Percentiles rank a stretch among this genome's conserved stretches.
phyloP scores from a whole-genome alignment of 2,888 invertebrate genomes.

The Eucera pruinosa region DNA sequence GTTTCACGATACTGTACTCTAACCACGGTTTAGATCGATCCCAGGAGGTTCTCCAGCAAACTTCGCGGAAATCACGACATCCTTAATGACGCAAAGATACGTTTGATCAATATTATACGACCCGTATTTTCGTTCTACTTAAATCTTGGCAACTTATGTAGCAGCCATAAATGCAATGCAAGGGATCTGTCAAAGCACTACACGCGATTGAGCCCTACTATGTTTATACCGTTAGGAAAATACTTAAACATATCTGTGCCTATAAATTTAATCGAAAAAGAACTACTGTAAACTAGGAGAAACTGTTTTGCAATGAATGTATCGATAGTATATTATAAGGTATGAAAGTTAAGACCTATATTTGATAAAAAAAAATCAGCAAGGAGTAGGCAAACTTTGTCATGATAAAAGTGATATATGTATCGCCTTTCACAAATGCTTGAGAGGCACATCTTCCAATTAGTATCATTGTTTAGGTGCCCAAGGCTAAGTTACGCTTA shows the following conservation, averaged over 20 bases:
- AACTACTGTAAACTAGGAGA: neutral
- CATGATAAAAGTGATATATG: too few relatives aligned
- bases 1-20: slow-evolving; percentile 7
- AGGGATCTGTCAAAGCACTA: slow-evolving; percentile 7
- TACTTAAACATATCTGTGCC: neutral
- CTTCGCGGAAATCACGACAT: slow-evolving; percentile 25
- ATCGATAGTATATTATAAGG: too few relatives aligned
- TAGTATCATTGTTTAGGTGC: too few relatives aligned
- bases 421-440: too few relatives aligned
- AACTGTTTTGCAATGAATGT: neutral
- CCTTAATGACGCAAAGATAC: slow-evolving; percentile 43
- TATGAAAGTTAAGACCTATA: too few relatives aligned
- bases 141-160: slow-evolving; percentile 31
- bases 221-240: neutral
- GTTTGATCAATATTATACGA: slow-evolving; percentile 58
- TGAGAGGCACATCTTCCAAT: too few relatives aligned
- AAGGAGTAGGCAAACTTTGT: too few relatives aligned
- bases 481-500: too few relatives aligned
- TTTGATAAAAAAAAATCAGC: too few relatives aligned
- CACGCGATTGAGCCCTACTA: slow-evolving; percentile 30
- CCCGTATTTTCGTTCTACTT: slow-evolving; percentile 42
- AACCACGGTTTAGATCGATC: slow-evolving; percentile 34
- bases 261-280: neutral
- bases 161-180: slow-evolving; percentile 2
- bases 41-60: slow-evolving; percentile 24